Percentiles rank a stretch among this genome's conserved stretches.
Conservation (phyloP, 2,888 invertebrate species). For the Heliconius aoede region DNA sequence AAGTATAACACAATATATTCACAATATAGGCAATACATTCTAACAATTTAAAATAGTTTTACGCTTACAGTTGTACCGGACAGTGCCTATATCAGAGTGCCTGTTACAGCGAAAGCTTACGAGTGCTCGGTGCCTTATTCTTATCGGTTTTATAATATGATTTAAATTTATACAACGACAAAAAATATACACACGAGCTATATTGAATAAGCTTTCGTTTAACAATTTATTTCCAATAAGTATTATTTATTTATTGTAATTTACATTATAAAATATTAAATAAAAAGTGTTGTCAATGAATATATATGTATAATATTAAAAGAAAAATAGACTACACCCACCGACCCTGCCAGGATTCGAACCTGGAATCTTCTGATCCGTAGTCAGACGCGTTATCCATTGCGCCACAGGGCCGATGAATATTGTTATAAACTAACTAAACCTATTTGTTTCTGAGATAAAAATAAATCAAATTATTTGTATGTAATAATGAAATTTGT, state of each 20-base stretch:
- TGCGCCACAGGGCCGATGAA: slow-evolving; percentile 85
- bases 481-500: not conserved
- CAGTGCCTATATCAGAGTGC: not conserved
- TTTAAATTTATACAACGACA: not conserved
- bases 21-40: not conserved
- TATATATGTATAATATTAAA: not conserved
- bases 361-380: slow-evolving; percentile 88
- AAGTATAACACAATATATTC: not conserved
- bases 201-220: too few relatives aligned
- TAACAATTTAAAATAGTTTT: not conserved
- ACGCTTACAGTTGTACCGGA: not conserved
- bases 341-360: slow-evolving; percentile 86
- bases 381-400: slow-evolving; percentile 89
- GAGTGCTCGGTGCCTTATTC: not conserved
- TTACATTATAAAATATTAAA: slow-evolving; percentile 10
- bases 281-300: not conserved
- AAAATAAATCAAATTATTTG: not conserved
- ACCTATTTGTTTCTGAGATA: not conserved
- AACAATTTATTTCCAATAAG: too few relatives aligned
- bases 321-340: not conserved
- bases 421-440: not conserved
- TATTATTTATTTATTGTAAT: not conserved
- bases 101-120: not conserved
- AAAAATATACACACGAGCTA: not conserved
- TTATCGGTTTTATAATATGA: not conserved